phyloP scores from a whole-genome alignment of 2,113 vertebrate species.

The Cheilinus undulatus region DNA sequence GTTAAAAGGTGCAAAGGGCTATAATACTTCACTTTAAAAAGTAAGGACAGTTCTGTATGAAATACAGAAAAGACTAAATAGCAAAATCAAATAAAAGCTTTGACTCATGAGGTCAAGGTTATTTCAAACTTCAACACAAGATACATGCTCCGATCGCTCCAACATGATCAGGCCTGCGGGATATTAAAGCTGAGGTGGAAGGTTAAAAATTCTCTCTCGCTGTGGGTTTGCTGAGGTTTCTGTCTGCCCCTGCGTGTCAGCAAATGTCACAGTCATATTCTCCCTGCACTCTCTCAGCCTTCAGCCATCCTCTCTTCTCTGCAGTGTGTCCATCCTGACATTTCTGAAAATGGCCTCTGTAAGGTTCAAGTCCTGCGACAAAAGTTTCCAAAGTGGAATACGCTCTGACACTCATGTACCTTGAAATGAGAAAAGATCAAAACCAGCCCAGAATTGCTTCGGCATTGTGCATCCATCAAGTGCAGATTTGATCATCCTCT shows the following conservation, averaged over 20 bases:
- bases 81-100: not conserved
- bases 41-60: too few relatives aligned
- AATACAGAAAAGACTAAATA: too few relatives aligned
- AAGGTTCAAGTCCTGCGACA: conserved; percentile 32
- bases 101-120: conserved; percentile 30
- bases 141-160: conserved; percentile 8
- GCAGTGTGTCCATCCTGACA: conserved; percentile 46
- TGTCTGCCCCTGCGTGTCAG: conserved; percentile 57
- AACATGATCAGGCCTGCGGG: conserved; percentile 24
- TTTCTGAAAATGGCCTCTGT: conserved; percentile 43
- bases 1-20: too few relatives aligned
- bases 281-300: conserved; percentile 13
- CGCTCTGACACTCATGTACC: not conserved
- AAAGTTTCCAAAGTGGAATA: conserved; percentile 33
- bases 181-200: conserved; percentile 39
- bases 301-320: conserved; percentile 37
- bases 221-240: conserved; percentile 24
- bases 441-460: not conserved
- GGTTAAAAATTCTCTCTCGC: conserved; percentile 59
- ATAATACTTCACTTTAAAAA: too few relatives aligned
- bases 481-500: not conserved
- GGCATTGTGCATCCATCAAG: conserved; percentile 24
- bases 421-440: conserved; percentile 16
- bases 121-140: conserved; percentile 56
- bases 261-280: conserved; percentile 73